Percentiles rank a stretch among this genome's conserved stretches.
phyloP scores from a whole-genome alignment of 37 sponge, comb jelly and placozoan species.

The Eunapius fragilis region DNA sequence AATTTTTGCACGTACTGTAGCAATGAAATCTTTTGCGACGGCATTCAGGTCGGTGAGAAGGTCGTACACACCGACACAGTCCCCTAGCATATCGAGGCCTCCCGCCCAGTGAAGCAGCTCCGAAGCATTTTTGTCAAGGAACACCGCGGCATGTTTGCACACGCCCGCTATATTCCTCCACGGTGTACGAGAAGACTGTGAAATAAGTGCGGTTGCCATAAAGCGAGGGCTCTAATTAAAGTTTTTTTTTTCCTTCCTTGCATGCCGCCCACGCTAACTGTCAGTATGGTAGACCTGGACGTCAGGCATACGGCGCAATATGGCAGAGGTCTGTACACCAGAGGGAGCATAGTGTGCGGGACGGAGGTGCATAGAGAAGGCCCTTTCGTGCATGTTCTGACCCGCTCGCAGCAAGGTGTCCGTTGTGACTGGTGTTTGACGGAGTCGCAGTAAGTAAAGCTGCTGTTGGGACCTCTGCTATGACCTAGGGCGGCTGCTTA shows the following conservation, averaged over 20 bases:
- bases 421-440: conserved; percentile 55
- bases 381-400: conserved; percentile 53
- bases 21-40: conserved; percentile 50
- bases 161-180: conserved; percentile 20
- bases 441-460: conserved; percentile 23
- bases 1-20: conserved; percentile 1
- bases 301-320: conserved; percentile 4
- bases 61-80: conserved; percentile 33
- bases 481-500: neutral
- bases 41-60: conserved; percentile 27
- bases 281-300: conserved; percentile 24
- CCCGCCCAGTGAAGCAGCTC: conserved; percentile 75
- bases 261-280: conserved; percentile 1
- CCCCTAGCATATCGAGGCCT: conserved; percentile 18
- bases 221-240: neutral
- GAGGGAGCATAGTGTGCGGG: conserved; percentile 7
- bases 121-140: conserved; percentile 50
- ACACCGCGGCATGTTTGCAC: conserved; percentile 38
- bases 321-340: conserved; percentile 56
- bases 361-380: conserved; percentile 25
- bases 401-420: neutral
- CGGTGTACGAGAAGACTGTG: neutral
- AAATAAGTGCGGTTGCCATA: neutral
- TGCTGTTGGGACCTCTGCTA: neutral
- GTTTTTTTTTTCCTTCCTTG: neutral